phyloP scores from a whole-genome alignment of 2,113 vertebrate genomes.

The Malurus cyaneus region DNA sequence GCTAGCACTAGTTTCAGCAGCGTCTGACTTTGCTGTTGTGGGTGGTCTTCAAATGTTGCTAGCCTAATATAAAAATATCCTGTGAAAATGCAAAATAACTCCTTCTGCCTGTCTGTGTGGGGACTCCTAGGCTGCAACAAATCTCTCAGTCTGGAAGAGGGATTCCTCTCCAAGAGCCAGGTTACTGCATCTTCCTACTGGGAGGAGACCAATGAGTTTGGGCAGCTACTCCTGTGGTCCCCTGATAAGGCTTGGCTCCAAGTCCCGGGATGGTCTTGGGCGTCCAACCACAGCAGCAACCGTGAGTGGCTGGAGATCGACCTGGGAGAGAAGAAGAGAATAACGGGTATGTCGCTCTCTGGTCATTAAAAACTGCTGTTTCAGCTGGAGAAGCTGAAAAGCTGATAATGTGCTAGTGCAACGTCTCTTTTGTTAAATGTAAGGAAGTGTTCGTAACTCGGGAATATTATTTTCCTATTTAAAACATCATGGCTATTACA shows the following conservation, averaged over 20 bases:
- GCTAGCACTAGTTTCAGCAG: conserved; percentile 28
- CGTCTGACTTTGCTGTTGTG: conserved; percentile 38
- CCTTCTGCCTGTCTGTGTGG: conserved; percentile 5
- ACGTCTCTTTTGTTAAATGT: background rate
- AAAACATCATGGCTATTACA: background rate
- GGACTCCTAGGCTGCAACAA: conserved; percentile 76
- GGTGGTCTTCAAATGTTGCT: conserved; percentile 49
- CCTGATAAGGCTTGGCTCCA: conserved; percentile 67
- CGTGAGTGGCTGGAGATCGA: conserved; percentile 82
- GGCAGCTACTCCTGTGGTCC: conserved; percentile 67
- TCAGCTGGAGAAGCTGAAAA: background rate
- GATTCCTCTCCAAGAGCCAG: conserved; percentile 55
- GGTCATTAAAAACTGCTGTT: background rate
- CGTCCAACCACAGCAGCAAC: conserved; percentile 63
- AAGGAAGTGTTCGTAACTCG: background rate
- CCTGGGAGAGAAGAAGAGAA: conserved; percentile 81
- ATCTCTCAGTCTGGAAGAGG: conserved; percentile 69
- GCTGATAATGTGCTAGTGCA: background rate
- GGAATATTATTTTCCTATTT: background rate
- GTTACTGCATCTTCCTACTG: conserved; percentile 76
- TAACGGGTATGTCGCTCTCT: conserved; percentile 74
- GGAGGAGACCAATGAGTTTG: conserved; percentile 65
- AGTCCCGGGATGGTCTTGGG: conserved; percentile 69
- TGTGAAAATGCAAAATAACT: conserved; percentile 40
- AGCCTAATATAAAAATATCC: conserved; percentile 55